Base-by-base conservation (phyloP, 2,797 vertebrate species). In the Mormyrops attenuatus region DNA sequence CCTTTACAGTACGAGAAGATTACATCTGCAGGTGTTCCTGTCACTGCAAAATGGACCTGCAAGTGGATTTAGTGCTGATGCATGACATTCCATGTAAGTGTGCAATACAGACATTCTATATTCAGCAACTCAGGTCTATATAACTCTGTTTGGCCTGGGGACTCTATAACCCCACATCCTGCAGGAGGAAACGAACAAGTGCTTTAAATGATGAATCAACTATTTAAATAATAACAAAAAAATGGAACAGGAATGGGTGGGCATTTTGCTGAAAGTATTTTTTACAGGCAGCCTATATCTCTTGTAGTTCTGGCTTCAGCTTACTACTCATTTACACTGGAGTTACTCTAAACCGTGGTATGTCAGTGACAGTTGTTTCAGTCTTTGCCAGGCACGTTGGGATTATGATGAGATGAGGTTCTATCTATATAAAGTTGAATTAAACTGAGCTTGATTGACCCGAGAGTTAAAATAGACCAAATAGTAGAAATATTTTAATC, bases 401-500 rank as follows among this genome's bases (percentile, higher is more conserved):
- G 8, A 77, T 17, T 34, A 38, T 20, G 8, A 77, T 73, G 15
- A 73, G n/a, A 34, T 15, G 26, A 38, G 34, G 15, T 77, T 34
- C 30, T 17, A 15, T 38, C 53, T 34, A 34, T 26, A 41, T 41
- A 41, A 77, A 41, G 15, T 77, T 69, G 49, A 92, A 90, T 88
- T 47, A 34, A 30, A 85, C 90, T 66, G 60, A 22, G 26, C 11
- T 26, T 66, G 8, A 66, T 57, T 57, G 55, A 60, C n/a, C n/a
- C 6, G 57, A 60, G n/a, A 60, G n/a, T 22, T 60, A 91, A 92
- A 93, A 90, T 89, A 89, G 92, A 91, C 86, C 30, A 55, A 89
- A 91, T 88, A 47, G 85, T 80, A 85, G 30, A 90, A 89, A 93
- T 41, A 6, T 52, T 55, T 38, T 47, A 55, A 57, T 80, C 90